Conservation (phyloP, 2,113 vertebrate species). For the Hydrolagus affinis region DNA sequence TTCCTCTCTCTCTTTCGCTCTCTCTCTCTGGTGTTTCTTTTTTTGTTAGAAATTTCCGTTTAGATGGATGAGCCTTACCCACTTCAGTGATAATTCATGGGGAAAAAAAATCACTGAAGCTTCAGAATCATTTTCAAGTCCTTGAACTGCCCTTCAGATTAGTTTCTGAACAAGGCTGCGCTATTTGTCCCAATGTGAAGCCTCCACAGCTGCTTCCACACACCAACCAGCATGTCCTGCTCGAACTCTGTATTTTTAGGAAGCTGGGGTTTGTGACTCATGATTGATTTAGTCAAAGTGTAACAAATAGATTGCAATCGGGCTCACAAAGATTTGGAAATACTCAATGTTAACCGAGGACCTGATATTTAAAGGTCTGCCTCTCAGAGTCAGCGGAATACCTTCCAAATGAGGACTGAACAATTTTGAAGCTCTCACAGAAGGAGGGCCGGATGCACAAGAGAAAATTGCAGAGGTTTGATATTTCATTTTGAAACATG, state of each 20-base stretch:
- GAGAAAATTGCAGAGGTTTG: neutral
- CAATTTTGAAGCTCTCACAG: neutral
- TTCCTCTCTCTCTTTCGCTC: neutral
- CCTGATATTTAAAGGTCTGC: neutral
- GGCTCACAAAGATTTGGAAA: conserved; percentile 6
- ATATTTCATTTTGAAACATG: neutral
- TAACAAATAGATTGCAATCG: conserved; percentile 6
- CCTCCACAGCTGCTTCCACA: neutral
- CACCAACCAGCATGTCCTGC: neutral
- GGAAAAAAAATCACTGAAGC: neutral
- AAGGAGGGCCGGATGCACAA: neutral
- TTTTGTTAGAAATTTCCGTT: neutral
- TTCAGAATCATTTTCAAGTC: neutral
- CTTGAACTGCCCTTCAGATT: neutral
- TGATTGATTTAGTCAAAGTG: neutral
- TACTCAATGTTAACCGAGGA: neutral
- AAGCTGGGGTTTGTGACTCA: neutral
- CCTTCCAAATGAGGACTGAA: conserved; percentile 3
- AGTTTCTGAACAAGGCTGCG: neutral
- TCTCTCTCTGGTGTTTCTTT: neutral
- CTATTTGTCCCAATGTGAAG: neutral
- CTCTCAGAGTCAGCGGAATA: neutral
- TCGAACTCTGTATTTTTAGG: neutral
- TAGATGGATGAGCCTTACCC: neutral
- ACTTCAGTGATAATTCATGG: neutral